phyloP scores from a whole-genome alignment of 2,113 vertebrate genomes.

The Gnathonemus echidnorhynchus region DNA sequence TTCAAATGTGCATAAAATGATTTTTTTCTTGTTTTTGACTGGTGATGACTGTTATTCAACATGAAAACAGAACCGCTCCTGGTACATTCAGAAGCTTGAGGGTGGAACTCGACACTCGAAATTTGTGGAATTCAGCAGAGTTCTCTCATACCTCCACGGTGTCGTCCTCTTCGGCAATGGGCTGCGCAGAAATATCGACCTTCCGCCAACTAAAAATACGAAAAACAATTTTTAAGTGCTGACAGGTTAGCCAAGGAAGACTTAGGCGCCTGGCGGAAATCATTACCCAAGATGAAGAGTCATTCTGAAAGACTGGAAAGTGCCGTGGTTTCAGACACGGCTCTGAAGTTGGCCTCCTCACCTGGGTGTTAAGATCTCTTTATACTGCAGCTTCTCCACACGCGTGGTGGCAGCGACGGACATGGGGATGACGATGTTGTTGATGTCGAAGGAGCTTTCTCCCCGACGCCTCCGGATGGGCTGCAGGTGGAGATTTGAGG shows the following conservation, averaged over 20 bases:
- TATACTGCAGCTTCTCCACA: slow-evolving; percentile 82
- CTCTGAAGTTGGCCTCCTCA: slow-evolving; percentile 25
- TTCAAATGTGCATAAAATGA: neutral
- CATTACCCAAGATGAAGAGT: neutral
- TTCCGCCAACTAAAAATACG: slow-evolving; percentile 69
- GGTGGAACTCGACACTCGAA: neutral
- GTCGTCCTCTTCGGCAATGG: slow-evolving; percentile 64
- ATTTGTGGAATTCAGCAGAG: neutral
- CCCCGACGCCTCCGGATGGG: slow-evolving; percentile 68
- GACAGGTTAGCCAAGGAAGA: neutral
- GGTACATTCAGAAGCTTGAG: neutral
- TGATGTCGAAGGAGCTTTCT: slow-evolving; percentile 81
- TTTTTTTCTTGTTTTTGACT: neutral
- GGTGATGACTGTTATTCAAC: neutral
- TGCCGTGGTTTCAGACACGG: neutral
- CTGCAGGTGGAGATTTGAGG: slow-evolving; percentile 39
- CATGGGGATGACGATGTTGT: slow-evolving; percentile 89
- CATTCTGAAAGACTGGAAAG: neutral
- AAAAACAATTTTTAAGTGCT: slow-evolving; percentile 3
- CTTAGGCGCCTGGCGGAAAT: neutral
- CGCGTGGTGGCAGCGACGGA: slow-evolving; percentile 81
- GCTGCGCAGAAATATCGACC: slow-evolving; percentile 63
- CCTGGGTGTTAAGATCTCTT: slow-evolving; percentile 85
- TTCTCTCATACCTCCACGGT: slow-evolving; percentile 59
- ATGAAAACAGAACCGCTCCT: neutral